Base-by-base conservation (phyloP, 2,888 invertebrate genomes). In the Brassicogethes aeneus region DNA sequence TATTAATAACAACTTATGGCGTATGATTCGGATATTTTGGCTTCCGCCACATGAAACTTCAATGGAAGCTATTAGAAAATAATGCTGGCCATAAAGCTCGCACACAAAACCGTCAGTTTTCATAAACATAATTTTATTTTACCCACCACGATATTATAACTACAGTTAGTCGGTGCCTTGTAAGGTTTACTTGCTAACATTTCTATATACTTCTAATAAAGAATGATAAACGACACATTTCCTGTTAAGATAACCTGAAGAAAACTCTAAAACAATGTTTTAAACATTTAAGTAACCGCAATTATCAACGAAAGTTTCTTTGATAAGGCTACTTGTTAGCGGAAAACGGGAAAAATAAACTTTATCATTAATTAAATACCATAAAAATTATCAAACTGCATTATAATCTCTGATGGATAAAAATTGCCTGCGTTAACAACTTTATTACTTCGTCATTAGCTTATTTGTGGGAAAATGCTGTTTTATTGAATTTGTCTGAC, bases 131-230 rank as follows among this genome's bases (percentile, higher is more conserved):
- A 30, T 29, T 15, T 5, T 36, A 29, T 17, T 37, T 15, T 33
- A 43, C 36, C 10, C 37, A 36, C 33, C 30, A 14, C 32, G 36
- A 39, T 42, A 45, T 40, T 45, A 45, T 34, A 37, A 42, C 17
- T 43, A 50, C 50, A 46, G 50, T 50, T 50, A 47, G 40, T 32
- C 48, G 44, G 50, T 44, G 41, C 48, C 50, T 43, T 50, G 44
- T 46, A 48, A 48, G 50, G 50, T 41, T 37, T 46, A 44, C 44
- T 47, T 39, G 45, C 45, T 39, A 43, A 44, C 47, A 42, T 48
- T 50, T 48, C 46, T 50, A 40, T 45, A 46, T 45, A 50, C 44
- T 45, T 45, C 43, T 48, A 51, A 44, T 51, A 51, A 48, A 51
- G 42, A 45, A 51, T 51, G 48, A 51, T 48, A 48, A 51, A 51